A percentile compares a stretch with the other conserved stretches of the same genome.
Evolutionary conservation across 2,888 invertebrate genomes (phyloP).

Genomic region (Drosophila antonietae): DNA sequence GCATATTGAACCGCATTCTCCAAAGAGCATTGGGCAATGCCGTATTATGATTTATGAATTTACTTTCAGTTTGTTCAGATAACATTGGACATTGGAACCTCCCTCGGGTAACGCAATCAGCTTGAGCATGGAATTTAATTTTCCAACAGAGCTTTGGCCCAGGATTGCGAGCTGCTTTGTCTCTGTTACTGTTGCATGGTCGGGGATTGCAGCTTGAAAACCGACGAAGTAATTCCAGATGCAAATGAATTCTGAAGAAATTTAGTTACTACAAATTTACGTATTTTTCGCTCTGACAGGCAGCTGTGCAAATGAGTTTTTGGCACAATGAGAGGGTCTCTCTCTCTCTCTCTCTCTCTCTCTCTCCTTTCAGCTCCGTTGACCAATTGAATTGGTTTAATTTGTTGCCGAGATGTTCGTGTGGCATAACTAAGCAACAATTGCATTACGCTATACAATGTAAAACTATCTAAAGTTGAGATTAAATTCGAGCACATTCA

Average conservation of each 20-base stretch:
- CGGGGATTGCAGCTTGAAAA: slow-evolving; percentile 73
- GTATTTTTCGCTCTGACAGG: slow-evolving; percentile 51
- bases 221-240: slow-evolving; percentile 78
- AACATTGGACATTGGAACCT: slow-evolving; percentile 37
- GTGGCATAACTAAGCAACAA: slow-evolving; percentile 40
- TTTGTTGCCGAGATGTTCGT: slow-evolving; percentile 39
- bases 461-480: slow-evolving; percentile 32
- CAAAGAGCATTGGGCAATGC: slow-evolving; percentile 30
- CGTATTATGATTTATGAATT: slow-evolving; percentile 66
- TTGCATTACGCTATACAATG: slow-evolving; percentile 30
- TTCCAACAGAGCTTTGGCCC: slow-evolving; percentile 44
- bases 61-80: slow-evolving; percentile 29
- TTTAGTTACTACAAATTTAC: slow-evolving; percentile 63
- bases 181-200: slow-evolving; percentile 68
- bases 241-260: slow-evolving; percentile 77
- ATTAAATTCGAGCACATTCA: slow-evolving; percentile 38
- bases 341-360: too few relatives aligned
- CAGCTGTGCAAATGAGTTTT: slow-evolving; percentile 66
- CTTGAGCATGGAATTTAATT: slow-evolving; percentile 68
- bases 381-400: slow-evolving; percentile 72
- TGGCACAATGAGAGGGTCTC: background rate
- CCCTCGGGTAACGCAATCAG: slow-evolving; percentile 68
- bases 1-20: background rate
- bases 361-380: background rate
- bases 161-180: slow-evolving; percentile 17